These are phyloP conservation scores for Dryomyza anilis DNA, from an alignment of 2,888 invertebrate species.

Conservation along the genomic window DNA sequence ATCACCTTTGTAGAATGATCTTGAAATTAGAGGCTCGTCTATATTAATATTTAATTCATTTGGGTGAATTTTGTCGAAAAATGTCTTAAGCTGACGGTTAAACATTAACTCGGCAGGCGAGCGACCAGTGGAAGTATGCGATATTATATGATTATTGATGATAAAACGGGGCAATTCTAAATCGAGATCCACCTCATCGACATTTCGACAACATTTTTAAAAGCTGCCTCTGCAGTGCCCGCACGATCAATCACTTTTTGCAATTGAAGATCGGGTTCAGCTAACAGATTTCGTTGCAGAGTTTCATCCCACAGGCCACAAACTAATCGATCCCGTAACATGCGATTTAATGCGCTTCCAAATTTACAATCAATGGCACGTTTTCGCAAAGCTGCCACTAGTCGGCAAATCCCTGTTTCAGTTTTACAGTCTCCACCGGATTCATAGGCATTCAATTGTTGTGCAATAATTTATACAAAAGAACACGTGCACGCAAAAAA, in stretches of 20 bases:
- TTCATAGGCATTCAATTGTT: too few species aligned
- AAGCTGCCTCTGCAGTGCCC: constrained; percentile 25
- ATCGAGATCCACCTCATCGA: too few species aligned
- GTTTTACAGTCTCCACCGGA: too few species aligned
- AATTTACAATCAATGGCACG: constrained; percentile 33
- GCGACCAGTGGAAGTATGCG: neutral
- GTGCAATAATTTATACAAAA: too few species aligned
- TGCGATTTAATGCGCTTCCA: constrained; percentile 26
- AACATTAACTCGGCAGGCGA: constrained; percentile 16
- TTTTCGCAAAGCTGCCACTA: constrained; percentile 27
- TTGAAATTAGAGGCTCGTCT: neutral
- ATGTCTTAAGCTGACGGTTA: constrained; percentile 18
- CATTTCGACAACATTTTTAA: constrained; percentile 4
- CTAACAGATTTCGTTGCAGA: constrained; percentile 26
- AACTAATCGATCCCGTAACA: constrained; percentile 32
- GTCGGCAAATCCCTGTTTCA: constrained; percentile 26
- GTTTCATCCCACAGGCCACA: constrained; percentile 31
- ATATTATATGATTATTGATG: constrained; percentile 21
- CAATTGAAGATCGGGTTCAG: constrained; percentile 25
- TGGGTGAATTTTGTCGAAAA: constrained; percentile 14
- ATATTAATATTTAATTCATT: neutral
- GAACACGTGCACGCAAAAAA: too few species aligned
- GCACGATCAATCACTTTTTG: constrained; percentile 30
- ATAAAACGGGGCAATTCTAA: neutral
- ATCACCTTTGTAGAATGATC: neutral